phyloP scores from a whole-genome alignment of 2,113 vertebrate genomes.

The Rissa tridactyla region DNA sequence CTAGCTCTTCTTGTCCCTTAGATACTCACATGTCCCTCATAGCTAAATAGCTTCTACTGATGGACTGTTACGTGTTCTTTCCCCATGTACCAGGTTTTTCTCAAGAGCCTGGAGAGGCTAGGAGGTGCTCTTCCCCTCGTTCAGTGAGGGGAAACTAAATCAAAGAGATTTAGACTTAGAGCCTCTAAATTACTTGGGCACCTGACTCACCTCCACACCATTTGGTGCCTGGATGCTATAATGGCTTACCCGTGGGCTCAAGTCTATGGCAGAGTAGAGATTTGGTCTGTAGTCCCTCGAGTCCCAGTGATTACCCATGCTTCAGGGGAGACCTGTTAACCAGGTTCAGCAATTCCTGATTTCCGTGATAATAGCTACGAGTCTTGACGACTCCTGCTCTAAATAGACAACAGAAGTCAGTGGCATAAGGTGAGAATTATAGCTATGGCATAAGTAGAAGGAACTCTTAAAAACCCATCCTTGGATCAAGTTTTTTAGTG shows the following conservation, averaged over 20 bases:
- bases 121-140: neutral
- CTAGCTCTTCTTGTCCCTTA: neutral
- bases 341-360: neutral
- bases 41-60: neutral
- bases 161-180: neutral
- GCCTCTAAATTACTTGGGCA: neutral
- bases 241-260: neutral
- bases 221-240: neutral
- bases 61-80: neutral
- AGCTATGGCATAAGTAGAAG: neutral
- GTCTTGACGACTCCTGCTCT: neutral
- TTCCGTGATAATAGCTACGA: neutral
- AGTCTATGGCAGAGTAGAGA: neutral
- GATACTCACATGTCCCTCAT: neutral
- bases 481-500: neutral
- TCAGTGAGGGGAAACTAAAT: neutral
- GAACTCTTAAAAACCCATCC: neutral
- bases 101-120: neutral
- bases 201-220: neutral
- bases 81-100: neutral
- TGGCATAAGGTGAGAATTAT: neutral
- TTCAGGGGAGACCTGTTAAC: neutral
- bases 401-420: neutral
- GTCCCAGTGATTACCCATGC: fast-evolving
- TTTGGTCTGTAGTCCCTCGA: neutral